Evolutionary conservation across 2,113 vertebrate species (phyloP).

Genomic region (Fregetta grallaria): DNA sequence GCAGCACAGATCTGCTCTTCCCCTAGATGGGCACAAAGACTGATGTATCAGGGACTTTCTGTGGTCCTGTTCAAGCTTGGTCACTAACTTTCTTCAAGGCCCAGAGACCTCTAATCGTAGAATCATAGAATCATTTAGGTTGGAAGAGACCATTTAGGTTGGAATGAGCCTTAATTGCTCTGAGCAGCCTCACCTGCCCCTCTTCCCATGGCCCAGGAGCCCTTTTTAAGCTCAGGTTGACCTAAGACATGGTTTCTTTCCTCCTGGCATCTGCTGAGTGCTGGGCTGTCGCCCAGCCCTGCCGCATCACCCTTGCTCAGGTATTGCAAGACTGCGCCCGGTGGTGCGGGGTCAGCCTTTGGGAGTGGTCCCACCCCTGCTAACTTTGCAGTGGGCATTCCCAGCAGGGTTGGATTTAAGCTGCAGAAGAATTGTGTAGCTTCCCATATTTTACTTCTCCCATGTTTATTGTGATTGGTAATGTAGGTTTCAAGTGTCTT

Average conservation of each 20-base stretch:
- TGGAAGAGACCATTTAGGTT: too few species aligned
- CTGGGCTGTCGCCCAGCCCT: background rate
- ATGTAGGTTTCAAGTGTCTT: background rate
- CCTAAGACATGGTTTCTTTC: accelerated
- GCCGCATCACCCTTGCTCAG: background rate
- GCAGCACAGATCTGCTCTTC: accelerated
- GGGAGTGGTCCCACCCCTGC: background rate
- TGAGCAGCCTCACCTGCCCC: background rate
- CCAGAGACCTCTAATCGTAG: background rate
- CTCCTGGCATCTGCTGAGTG: background rate
- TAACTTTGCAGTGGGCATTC: background rate
- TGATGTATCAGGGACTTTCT: background rate
- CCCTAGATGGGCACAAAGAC: too few species aligned
- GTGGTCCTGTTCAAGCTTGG: background rate
- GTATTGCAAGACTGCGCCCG: accelerated
- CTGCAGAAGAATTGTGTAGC: background rate
- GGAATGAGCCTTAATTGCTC: background rate
- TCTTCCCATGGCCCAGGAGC: background rate
- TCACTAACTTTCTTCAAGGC: background rate
- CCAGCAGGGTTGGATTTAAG: background rate
- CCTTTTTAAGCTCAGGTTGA: background rate
- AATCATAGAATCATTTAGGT: too few species aligned
- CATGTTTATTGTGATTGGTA: background rate
- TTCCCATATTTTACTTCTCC: background rate
- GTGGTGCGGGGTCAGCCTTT: accelerated